phyloP scores from a whole-genome alignment of 2,888 invertebrate species.

The Polydrusus cervinus region DNA sequence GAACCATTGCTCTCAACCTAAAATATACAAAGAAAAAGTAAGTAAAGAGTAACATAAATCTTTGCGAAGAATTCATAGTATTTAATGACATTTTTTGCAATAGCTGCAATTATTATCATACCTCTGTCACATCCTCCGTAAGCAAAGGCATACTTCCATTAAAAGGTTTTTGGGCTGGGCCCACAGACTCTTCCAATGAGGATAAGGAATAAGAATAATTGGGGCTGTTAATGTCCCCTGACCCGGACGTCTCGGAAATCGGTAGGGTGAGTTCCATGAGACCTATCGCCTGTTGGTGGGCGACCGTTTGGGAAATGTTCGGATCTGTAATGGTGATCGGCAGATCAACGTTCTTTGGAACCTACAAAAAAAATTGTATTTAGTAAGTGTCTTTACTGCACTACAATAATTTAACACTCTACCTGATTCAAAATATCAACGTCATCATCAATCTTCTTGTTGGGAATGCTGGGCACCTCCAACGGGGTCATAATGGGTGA shows the following conservation, averaged over 20 bases:
- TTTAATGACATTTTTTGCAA: too few species aligned
- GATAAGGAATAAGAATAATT: constrained; percentile 67
- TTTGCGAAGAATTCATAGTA: too few species aligned
- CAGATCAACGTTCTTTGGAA: constrained; percentile 82
- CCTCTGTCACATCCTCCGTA: constrained; percentile 72
- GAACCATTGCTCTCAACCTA: constrained; percentile 27
- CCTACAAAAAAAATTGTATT: constrained; percentile 19
- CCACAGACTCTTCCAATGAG: constrained; percentile 68
- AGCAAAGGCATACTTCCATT: constrained; percentile 76
- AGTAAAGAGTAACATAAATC: too few species aligned
- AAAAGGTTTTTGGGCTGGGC: constrained; percentile 67
- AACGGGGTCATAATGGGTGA: constrained; percentile 88
- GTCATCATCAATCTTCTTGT: constrained; percentile 68
- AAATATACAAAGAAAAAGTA: neutral
- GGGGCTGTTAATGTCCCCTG: constrained; percentile 64
- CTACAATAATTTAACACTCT: constrained; percentile 13
- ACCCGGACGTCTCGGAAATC: constrained; percentile 77
- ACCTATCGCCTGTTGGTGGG: constrained; percentile 60
- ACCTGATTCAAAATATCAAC: constrained; percentile 66
- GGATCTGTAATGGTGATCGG: constrained; percentile 87
- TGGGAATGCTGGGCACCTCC: constrained; percentile 78
- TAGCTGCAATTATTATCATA: neutral
- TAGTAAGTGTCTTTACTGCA: neutral
- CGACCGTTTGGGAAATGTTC: constrained; percentile 76
- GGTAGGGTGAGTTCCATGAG: constrained; percentile 81